Conservation (phyloP, 1,140 invertebrate species). For the Drosophila busckii region DNA sequence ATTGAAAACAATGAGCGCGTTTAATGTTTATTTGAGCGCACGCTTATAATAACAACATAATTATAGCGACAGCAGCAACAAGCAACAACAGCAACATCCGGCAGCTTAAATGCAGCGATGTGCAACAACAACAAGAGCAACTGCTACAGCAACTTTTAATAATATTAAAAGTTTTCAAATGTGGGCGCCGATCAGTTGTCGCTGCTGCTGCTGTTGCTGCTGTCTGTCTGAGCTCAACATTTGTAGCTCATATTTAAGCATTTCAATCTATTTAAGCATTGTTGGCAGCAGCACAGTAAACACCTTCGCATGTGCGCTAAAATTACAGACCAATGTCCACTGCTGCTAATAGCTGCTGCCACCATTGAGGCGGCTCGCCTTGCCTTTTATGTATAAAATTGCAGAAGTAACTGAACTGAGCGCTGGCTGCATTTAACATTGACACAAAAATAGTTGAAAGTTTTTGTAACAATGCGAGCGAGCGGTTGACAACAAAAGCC, state of each 20-base stretch:
- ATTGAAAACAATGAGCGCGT: constrained; percentile 44
- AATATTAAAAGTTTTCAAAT: constrained; percentile 4
- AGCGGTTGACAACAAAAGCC: constrained; percentile 13
- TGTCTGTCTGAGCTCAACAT: constrained; percentile 39
- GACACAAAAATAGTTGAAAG: constrained; percentile 66
- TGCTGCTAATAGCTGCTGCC: no score
- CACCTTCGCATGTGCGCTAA: constrained; percentile 76
- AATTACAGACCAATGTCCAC: constrained; percentile 59
- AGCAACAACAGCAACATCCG: constrained; percentile 62
- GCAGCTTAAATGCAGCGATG: constrained; percentile 50
- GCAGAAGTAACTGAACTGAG: constrained; percentile 62
- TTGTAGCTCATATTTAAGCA: constrained; percentile 75
- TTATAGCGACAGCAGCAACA: constrained; percentile 29
- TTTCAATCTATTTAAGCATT: constrained; percentile 58
- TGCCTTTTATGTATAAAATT: constrained; percentile 78
- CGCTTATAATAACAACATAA: constrained; percentile 53
- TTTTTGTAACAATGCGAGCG: constrained; percentile 31
- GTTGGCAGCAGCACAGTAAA: constrained; percentile 41
- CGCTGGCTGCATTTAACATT: constrained; percentile 63
- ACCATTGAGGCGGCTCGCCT: constrained; percentile 46
- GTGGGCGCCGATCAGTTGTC: constrained; percentile 62
- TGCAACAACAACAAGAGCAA: constrained; percentile 38
- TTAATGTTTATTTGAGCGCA: neutral
- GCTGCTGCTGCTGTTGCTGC: constrained; percentile 19
- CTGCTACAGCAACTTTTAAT: neutral